Evolutionary conservation across 2,797 vertebrate genomes (phyloP).

Genomic region (Chromobotia macracanthus): DNA sequence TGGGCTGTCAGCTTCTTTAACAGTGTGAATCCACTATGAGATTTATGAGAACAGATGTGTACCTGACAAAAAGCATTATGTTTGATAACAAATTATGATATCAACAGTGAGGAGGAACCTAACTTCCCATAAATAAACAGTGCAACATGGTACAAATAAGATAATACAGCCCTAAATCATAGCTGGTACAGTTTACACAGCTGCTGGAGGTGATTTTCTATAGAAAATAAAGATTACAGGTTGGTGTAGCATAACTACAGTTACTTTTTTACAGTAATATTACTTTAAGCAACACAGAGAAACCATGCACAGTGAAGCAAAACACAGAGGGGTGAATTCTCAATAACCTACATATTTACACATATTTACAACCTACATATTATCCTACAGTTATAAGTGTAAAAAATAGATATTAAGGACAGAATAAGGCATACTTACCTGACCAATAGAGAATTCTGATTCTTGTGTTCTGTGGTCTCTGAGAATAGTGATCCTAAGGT

Average conservation of each 20-base stretch:
- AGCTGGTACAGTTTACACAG: background rate
- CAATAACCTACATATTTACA: too few relatives aligned
- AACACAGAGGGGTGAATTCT: too few relatives aligned
- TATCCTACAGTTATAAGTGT: too few relatives aligned
- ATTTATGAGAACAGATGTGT: conserved; percentile 61
- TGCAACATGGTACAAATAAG: conserved; percentile 16
- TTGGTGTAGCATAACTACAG: background rate
- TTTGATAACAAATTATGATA: conserved; percentile 48
- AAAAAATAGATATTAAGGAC: background rate
- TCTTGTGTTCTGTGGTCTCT: background rate
- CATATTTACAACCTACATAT: too few relatives aligned
- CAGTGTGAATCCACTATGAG: conserved; percentile 46
- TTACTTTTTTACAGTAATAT: background rate
- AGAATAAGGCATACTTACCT: background rate
- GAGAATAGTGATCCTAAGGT: background rate
- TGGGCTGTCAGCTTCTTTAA: conserved; percentile 48
- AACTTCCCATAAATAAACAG: conserved; percentile 32
- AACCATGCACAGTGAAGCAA: background rate
- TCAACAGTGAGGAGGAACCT: conserved; percentile 38
- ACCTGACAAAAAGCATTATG: conserved; percentile 56
- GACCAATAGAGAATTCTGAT: background rate
- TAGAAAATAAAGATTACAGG: background rate
- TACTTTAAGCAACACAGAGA: background rate
- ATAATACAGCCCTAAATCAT: background rate
- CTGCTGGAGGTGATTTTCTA: background rate